Conservation (phyloP, 2,797 vertebrate genomes). For the Poecile montanus region DNA sequence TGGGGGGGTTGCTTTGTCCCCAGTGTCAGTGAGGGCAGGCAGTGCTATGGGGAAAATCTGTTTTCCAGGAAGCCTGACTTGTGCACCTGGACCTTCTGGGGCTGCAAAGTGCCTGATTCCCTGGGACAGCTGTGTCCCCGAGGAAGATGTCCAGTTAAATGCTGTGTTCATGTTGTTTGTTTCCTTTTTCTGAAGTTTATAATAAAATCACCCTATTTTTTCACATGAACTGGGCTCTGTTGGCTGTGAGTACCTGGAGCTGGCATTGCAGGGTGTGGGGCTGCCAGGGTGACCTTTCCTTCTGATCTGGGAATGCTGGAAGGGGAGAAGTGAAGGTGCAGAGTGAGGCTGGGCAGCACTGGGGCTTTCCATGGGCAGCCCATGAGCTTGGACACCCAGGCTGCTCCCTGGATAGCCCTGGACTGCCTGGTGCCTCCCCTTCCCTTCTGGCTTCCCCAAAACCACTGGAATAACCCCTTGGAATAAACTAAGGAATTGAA, state of each 20-base stretch:
- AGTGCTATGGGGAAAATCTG: background rate
- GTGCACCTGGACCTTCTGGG: background rate
- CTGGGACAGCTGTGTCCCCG: background rate
- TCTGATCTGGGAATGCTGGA: background rate
- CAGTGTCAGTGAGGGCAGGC: background rate
- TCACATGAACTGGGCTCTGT: rapidly evolving
- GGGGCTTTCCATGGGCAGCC: too few species aligned
- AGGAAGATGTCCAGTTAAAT: background rate
- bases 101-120: background rate
- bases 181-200: background rate
- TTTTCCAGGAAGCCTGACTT: background rate
- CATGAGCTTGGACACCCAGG: background rate
- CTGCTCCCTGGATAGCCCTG: background rate
- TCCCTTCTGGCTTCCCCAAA: background rate
- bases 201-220: constrained; percentile 38
- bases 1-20: background rate
- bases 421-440: background rate
- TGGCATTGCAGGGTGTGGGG: background rate
- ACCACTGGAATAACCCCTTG: background rate
- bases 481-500: background rate
- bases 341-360: background rate
- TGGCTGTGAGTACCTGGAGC: background rate
- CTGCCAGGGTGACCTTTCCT: background rate
- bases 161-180: rapidly evolving
- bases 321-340: background rate